Base-by-base conservation (phyloP, 2,113 vertebrate genomes). In the Pontoporia blainvillei region DNA sequence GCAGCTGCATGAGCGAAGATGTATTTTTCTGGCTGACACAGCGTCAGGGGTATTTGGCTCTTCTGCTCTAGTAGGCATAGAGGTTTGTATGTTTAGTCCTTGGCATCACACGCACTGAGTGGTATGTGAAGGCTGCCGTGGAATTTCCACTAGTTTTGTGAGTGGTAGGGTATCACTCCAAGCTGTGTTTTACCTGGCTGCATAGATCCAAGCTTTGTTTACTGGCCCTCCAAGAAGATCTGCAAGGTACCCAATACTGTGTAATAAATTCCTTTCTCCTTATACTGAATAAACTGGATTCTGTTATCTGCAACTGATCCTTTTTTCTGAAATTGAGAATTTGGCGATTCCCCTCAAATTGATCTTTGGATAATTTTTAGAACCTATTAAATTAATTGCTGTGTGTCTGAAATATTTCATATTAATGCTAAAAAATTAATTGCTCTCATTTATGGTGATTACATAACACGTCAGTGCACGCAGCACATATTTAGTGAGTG, bases 251-350 rank as follows among this genome's bases (percentile, higher is more conserved):
- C 6, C 25, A 59, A 44, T 83, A 8, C 49, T 62, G 11, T 39
- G 2, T n/a, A 72, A 52, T 31, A 86, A 39, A 41, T 36, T 36
- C 29, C n/a, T 94, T 78, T 91, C 44, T 66, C n/a, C 31, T 92
- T 87, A 88, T 64, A 92, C 18, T 20, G 34, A 13, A 46, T 57
- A 23, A 89, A 85, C 17, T 86, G 62, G 39, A 69, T 85, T 54
- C 31, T 66, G 0, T n/a, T 69, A 69, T 85, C 27, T n/a, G 8
- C 4, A 75, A 34, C 71, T 86, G 61, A 20, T 93, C 69, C 64
- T 95, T 94, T 57, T 59, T 64, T 90, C 31, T 95, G 17, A 89
- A 95, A 83, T 44, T 90, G 39, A 94, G 61, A 86, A 82, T 64
- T 36, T 85, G 49, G 46, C 5, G 41, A 82, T 69, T 94, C 18